A percentile compares a stretch with the other conserved stretches of the same genome.
Conservation (phyloP, 2,113 vertebrate species). For the Solenodon paradoxus region DNA sequence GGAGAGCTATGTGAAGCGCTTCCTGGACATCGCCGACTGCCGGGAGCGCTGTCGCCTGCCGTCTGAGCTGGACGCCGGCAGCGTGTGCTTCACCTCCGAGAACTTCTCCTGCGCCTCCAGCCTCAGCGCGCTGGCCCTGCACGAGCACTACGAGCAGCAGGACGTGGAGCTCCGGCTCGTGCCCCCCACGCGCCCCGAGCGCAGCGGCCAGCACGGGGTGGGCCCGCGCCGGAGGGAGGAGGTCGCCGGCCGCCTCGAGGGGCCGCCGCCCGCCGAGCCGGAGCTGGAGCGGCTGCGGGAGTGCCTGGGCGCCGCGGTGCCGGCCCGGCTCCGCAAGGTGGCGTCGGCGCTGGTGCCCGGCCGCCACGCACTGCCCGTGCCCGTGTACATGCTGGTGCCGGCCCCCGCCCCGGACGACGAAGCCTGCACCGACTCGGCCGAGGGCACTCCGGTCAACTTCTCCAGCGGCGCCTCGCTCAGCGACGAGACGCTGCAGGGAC, state of each 20-base stretch:
- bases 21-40: slow-evolving; percentile 95
- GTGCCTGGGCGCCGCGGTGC: slow-evolving; percentile 95
- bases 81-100: slow-evolving; percentile 97
- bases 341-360: slow-evolving; percentile 88
- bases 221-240: slow-evolving; percentile 83
- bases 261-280: slow-evolving; percentile 82
- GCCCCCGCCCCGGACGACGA: slow-evolving; percentile 88
- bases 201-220: not conserved
- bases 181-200: slow-evolving; percentile 89
- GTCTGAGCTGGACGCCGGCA: slow-evolving; percentile 91
- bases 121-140: slow-evolving; percentile 94
- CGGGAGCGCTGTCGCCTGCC: slow-evolving; percentile 96
- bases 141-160: slow-evolving; percentile 96
- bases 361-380: slow-evolving; percentile 87
- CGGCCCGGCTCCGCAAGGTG: slow-evolving; percentile 93
- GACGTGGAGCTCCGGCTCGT: slow-evolving; percentile 96
- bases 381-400: slow-evolving; percentile 94
- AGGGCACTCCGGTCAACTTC: slow-evolving; percentile 93
- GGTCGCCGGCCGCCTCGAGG: slow-evolving; percentile 78
- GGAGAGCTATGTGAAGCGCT: slow-evolving; percentile 94
- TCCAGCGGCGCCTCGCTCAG: slow-evolving; percentile 94
- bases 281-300: slow-evolving; percentile 96
- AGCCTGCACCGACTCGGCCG: slow-evolving; percentile 91
- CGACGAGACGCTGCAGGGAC: slow-evolving; percentile 93
- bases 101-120: slow-evolving; percentile 99